A percentile compares a stretch with the other conserved stretches of the same genome.
Conservation (phyloP, 1,140 invertebrate genomes). For the Argopecten irradians region DNA sequence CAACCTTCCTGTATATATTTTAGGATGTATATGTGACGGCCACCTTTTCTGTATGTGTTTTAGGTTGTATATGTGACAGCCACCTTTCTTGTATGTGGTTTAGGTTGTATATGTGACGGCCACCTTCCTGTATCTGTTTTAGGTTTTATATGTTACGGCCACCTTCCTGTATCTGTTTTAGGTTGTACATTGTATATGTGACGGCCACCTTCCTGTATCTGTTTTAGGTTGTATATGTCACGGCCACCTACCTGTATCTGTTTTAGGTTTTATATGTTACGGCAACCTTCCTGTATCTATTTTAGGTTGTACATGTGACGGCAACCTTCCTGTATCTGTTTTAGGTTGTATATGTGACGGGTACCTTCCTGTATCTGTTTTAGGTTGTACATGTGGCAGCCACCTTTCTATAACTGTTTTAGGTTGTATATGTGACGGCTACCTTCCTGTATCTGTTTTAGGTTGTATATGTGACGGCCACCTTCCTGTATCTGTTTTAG, state of each 20-base stretch:
- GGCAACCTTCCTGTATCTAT: neutral
- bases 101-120: neutral
- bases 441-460: conserved; percentile 36
- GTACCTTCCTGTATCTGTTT: neutral
- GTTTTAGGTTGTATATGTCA: conserved; percentile 1
- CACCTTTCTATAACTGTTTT: neutral
- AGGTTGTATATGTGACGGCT: neutral
- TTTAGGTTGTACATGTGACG: conserved; percentile 86
- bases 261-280: neutral
- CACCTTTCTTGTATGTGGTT: neutral
- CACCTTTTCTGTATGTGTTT: conserved; percentile 82
- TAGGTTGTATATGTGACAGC: neutral
- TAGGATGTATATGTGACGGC: conserved; percentile 88
- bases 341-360: neutral
- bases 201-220: neutral
- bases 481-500: conserved; percentile 92
- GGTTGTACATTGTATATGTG: no score
- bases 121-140: conserved; percentile 23
- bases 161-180: conserved; percentile 91
- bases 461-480: conserved; percentile 88
- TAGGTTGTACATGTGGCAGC: neutral
- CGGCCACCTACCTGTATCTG: neutral
- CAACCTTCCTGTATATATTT: neutral
- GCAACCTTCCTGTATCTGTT: conserved; percentile 91
- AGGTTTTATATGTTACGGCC: conserved; percentile 88